Percentiles rank a stretch among this genome's conserved stretches.
phyloP scores from a whole-genome alignment of 2,113 vertebrate species.

The Alethe diademata region DNA sequence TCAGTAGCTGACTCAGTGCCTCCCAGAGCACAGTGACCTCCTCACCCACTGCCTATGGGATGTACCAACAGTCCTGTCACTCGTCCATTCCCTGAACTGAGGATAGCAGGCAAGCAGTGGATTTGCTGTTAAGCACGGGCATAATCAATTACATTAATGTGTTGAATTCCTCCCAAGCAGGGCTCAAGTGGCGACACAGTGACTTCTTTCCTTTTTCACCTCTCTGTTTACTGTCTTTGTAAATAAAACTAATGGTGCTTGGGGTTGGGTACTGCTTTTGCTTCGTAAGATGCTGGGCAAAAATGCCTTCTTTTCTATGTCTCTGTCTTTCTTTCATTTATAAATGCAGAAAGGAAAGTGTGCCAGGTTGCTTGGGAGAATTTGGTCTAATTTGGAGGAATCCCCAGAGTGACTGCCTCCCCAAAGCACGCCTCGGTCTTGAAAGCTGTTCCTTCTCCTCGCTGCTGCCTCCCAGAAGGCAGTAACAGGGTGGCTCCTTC shows the following conservation, averaged over 20 bases:
- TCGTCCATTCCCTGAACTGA: not conserved
- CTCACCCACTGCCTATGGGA: not conserved
- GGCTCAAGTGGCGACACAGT: not conserved
- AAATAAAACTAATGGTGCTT: not conserved
- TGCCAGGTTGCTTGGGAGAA: not conserved
- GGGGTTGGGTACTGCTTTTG: not conserved
- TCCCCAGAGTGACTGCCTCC: not conserved
- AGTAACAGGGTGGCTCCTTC: not conserved
- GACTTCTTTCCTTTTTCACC: not conserved
- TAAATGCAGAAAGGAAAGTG: not conserved
- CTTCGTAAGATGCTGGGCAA: not conserved
- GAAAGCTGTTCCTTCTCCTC: not conserved
- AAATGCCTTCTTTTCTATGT: not conserved
- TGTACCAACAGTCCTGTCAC: accelerated
- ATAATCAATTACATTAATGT: not conserved
- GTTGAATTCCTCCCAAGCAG: not conserved
- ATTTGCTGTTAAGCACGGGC: not conserved
- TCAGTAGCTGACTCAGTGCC: not conserved
- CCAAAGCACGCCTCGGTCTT: not conserved
- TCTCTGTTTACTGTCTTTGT: not conserved
- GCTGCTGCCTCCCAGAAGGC: not conserved
- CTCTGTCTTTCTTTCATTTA: not conserved
- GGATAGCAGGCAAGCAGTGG: not conserved
- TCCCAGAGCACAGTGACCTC: not conserved
- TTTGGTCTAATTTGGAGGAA: not conserved